Evolutionary conservation across 2,888 invertebrate genomes (phyloP).

Genomic region (Drosophila rubida): DNA sequence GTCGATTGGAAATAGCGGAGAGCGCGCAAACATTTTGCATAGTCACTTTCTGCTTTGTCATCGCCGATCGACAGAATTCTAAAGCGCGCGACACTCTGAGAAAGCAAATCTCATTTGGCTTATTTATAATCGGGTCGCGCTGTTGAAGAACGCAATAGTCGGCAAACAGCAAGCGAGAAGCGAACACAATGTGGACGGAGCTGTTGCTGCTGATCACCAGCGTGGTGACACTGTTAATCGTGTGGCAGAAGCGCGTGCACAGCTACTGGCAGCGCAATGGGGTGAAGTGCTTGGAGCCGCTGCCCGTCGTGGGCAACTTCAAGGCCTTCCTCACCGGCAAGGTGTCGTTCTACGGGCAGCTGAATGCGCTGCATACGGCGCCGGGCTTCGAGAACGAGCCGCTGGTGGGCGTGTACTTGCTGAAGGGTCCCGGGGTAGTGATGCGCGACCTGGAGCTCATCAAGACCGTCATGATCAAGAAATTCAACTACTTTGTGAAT

Average conservation of each 20-base stretch:
- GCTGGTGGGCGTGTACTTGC: slow-evolving; percentile 6
- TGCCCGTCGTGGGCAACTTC: slow-evolving; percentile 10
- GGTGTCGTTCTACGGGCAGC: background rate
- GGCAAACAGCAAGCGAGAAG: background rate
- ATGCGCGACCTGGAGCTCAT: slow-evolving; percentile 18
- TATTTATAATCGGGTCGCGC: background rate
- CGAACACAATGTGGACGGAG: slow-evolving; percentile 5
- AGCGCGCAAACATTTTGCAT: no score
- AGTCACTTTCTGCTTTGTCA: slow-evolving; percentile 8
- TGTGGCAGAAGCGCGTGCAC: slow-evolving; percentile 15
- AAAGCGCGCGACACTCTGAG: background rate
- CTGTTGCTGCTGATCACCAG: background rate
- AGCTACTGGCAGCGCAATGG: slow-evolving; percentile 17
- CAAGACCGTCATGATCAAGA: slow-evolving; percentile 84
- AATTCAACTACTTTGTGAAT: slow-evolving; percentile 81
- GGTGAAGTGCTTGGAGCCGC: background rate
- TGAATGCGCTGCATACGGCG: background rate
- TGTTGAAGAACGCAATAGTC: background rate
- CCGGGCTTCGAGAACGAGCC: slow-evolving; percentile 13
- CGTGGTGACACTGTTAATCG: background rate
- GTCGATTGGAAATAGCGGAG: no score
- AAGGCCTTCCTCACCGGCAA: slow-evolving; percentile 2
- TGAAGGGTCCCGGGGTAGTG: slow-evolving; percentile 9
- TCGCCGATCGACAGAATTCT: slow-evolving; percentile 6
- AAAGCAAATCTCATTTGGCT: background rate